A percentile compares a stretch with the other conserved stretches of the same genome.
These are phyloP conservation scores for Artemisiospiza belli DNA, from an alignment of 2,113 vertebrate genomes.

Conservation along the genomic window DNA sequence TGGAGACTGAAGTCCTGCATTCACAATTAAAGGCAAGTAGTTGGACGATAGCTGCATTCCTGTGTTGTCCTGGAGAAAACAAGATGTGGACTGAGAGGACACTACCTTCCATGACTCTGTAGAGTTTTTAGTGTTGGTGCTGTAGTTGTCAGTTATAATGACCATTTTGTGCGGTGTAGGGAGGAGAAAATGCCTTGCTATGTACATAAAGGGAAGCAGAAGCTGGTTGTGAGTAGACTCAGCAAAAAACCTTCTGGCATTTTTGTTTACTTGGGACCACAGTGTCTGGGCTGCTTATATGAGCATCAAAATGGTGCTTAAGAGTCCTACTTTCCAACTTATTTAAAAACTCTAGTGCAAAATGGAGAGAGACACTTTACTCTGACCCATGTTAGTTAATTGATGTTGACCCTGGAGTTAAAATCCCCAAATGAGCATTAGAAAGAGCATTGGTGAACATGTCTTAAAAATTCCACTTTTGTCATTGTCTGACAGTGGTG, in stretches of 20 bases:
- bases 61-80: neutral
- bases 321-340: neutral
- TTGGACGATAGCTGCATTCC: neutral
- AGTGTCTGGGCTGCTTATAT: neutral
- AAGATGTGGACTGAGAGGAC: neutral
- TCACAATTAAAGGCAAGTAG: neutral
- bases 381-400: neutral
- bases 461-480: neutral
- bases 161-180: neutral
- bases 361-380: neutral
- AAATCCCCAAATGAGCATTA: neutral
- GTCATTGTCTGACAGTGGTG: neutral
- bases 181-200: neutral
- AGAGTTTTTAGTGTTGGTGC: neutral
- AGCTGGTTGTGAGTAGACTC: neutral
- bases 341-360: neutral
- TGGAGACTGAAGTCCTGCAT: neutral
- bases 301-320: neutral
- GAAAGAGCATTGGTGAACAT: neutral
- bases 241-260: neutral
- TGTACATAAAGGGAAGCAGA: neutral
- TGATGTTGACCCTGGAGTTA: neutral
- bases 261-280: neutral
- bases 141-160: neutral
- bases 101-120: neutral